Base-by-base conservation (phyloP, 2,888 invertebrate species). In the Zhengitettix transpicula region DNA sequence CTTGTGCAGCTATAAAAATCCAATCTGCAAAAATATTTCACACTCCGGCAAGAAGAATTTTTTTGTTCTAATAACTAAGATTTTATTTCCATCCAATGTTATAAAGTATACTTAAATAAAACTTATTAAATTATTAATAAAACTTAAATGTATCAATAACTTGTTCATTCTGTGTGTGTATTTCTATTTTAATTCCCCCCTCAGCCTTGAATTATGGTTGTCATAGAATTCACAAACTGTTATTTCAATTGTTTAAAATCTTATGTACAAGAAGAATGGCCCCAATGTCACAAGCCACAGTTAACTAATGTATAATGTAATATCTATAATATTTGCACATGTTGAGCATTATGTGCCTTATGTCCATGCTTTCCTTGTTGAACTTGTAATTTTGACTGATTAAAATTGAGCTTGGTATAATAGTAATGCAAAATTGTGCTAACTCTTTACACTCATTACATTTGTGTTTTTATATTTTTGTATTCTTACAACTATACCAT, bases 341-440 rank as follows among this genome's bases (percentile, higher is more conserved):
- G 57, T 57, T 67, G 65, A 67, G 67, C 67, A 67, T 67, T 67
- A 67, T 66, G 68, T 68, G 68, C 68, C 68, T 68, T 68, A 67
- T 65, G 67, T 68, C 62, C 55, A 60, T 63, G 58, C 60, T 59
- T 60, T 63, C 61, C 61, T 64, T 62, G 59, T 61, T 58, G 58
- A 58, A 60, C 47, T 56, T 59, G 59, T 59, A 59, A 59, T 59
- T 59, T 56, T 59, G 59, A 59, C 59, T 59, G 59, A 59, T 59
- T 59, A 59, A 59, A 58, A 56, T 52, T 56, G 56, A 59, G 56
- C 56, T 59, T 55, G 59, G 55, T 55, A 52, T 56, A 59, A 59
- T 56, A 28, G 28, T 28, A 28, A 28, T 28, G 28, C 28, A 28
- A 28, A 28, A 28, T 28, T 28, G 28, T 28, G 28, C 28, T 28